Base-by-base conservation (phyloP, 2,113 vertebrate genomes). In the Cariama cristata region DNA sequence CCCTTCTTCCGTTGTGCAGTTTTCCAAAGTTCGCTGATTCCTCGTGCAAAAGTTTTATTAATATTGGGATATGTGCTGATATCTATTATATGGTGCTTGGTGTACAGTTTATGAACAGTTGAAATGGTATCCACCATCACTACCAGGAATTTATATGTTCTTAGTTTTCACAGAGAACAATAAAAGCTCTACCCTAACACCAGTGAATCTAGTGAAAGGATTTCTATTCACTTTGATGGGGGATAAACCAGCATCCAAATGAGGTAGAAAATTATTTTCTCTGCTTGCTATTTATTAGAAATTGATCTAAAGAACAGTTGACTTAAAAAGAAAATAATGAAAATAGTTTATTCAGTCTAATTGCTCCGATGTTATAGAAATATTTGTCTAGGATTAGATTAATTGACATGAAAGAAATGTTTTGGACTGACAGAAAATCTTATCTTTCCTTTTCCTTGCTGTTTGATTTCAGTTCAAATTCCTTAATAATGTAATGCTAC, bases 381-480 rank as follows among this genome's bases (percentile, higher is more conserved):
- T 91, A 84, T 45, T 94, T 50, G 13, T 24, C 32, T 79, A 84
- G n/a, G 23, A 77, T 59, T 32, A 27, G 13, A 73, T 33, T 91
- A 80, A 81, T 71, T 67, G 47, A 3, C 16, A 19, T 67, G 52
- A 89, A 74, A 89, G 30, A 92, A 87, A 79, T 23, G 89, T 63
- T 94, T 80, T 81, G 20, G 44, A 74, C 52, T 69, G 68, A 77
- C 15, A 62, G 28, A 88, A 94, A 91, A 77, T 62, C 21, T 68
- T 85, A 23, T 58, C 40, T 69, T 92, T 86, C 19, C 8, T 82
- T 82, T 90, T 76, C 24, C 24, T 84, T 58, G 15, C 26, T 84
- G 50, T 79, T 91, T 67, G 42, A 74, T 94, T 96, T 91, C 76
- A 47, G 26, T 79, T 91, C 42, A 77, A 64, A 67, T 87, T 84